A percentile compares a stretch with the other conserved stretches of the same genome.
phyloP scores from a whole-genome alignment of 1,140 invertebrate species.

The Parapsyche elsis region DNA sequence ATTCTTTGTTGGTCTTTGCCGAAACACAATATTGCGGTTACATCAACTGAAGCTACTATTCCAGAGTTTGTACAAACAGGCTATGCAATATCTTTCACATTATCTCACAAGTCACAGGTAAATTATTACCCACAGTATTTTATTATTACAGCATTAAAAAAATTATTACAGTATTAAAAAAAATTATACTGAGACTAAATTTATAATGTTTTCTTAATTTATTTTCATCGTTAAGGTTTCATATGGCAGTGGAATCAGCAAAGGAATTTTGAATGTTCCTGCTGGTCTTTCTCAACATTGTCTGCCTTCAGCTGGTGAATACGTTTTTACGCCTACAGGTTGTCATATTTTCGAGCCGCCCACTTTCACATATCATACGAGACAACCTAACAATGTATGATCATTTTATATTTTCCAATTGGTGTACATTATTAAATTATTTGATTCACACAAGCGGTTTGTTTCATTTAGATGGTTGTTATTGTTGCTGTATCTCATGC shows the following conservation, averaged over 20 bases:
- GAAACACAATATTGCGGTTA: constrained; percentile 74
- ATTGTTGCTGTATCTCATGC: constrained; percentile 66
- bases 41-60: constrained; percentile 73
- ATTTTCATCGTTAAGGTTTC: constrained; percentile 60
- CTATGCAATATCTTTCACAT: constrained; percentile 75
- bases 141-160: not conserved
- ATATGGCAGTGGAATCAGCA: constrained; percentile 56
- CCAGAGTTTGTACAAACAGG: constrained; percentile 82
- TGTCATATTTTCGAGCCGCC: constrained; percentile 78
- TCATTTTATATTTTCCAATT: not conserved
- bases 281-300: constrained; percentile 66
- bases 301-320: constrained; percentile 75
- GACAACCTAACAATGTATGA: constrained; percentile 50
- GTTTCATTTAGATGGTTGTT: constrained; percentile 52
- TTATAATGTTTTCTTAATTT: constrained; percentile 2
- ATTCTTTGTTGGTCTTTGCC: constrained; percentile 81
- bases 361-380: constrained; percentile 47
- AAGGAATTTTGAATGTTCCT: constrained; percentile 56
- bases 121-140: not conserved
- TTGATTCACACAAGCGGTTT: not conserved
- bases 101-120: constrained; percentile 78
- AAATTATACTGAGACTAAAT: not conserved
- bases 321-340: constrained; percentile 80
- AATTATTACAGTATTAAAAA: not conserved
- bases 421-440: too few relatives aligned